Percentiles rank a stretch among this genome's conserved stretches.
These are phyloP conservation scores for Butorides virescens DNA, from an alignment of 2,113 vertebrate genomes.

Conservation along the genomic window DNA sequence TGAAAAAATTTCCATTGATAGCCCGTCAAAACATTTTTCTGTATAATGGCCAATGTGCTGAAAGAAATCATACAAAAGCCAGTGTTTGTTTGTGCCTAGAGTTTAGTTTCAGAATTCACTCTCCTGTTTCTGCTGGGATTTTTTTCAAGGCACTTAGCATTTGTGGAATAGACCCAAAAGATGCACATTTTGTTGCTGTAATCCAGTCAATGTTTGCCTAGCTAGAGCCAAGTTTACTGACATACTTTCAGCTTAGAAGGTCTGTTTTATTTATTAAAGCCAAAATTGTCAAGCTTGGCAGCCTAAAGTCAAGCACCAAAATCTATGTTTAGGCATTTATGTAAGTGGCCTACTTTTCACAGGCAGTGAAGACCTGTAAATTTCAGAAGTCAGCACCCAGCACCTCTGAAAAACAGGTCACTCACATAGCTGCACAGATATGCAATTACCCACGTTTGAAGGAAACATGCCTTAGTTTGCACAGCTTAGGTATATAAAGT, in stretches of 20 bases:
- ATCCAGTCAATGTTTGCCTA: background rate
- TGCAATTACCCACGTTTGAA: background rate
- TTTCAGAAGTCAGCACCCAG: background rate
- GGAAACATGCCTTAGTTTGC: background rate
- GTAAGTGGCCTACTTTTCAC: background rate
- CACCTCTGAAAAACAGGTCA: background rate
- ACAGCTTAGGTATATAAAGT: background rate
- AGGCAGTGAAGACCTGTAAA: background rate
- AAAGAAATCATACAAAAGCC: background rate
- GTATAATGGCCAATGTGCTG: background rate
- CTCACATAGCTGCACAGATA: background rate
- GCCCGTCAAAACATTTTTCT: background rate
- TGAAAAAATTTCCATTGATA: background rate
- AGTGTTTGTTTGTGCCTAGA: background rate
- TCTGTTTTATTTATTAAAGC: constrained; percentile 17
- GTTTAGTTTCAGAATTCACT: background rate
- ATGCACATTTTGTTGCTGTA: background rate
- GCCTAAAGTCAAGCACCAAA: background rate
- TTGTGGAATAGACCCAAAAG: background rate
- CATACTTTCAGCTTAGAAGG: background rate
- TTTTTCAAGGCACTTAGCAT: background rate
- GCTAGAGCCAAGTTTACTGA: background rate
- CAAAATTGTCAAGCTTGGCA: background rate
- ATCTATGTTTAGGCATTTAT: background rate
- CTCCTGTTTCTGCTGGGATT: background rate